A percentile compares a stretch with the other conserved stretches of the same genome.
phyloP scores from a whole-genome alignment of 2,888 invertebrate species.

The Hofmannophila pseudospretella region DNA sequence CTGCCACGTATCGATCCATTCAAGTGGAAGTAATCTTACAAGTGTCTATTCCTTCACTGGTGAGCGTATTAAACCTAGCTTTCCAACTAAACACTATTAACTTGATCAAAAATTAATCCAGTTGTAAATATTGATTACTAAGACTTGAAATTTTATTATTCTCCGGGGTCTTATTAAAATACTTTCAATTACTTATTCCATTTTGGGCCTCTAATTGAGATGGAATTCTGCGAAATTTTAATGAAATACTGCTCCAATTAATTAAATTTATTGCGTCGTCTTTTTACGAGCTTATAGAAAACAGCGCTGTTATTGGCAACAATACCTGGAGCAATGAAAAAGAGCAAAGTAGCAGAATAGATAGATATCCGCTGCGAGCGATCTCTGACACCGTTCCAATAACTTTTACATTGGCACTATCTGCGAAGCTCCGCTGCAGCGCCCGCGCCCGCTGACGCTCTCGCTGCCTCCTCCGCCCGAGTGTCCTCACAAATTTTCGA shows the following conservation, averaged over 20 bases:
- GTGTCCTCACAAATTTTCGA: constrained; percentile 63
- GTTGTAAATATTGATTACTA: neutral
- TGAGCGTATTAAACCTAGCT: neutral
- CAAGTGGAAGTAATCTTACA: constrained; percentile 48
- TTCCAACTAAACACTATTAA: neutral
- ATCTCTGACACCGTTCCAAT: constrained; percentile 71
- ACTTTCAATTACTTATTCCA: too few species aligned
- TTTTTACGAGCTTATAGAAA: constrained; percentile 4
- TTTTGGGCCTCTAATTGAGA: too few species aligned
- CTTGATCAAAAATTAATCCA: neutral
- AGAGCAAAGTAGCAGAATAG: constrained; percentile 32
- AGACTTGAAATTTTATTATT: neutral
- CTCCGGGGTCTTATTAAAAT: neutral
- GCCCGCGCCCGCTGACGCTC: constrained; percentile 20
- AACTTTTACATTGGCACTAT: constrained; percentile 61
- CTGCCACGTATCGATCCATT: constrained; percentile 42
- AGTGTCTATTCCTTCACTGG: constrained; percentile 28
- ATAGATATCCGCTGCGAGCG: constrained; percentile 53
- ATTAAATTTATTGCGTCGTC: constrained; percentile 3
- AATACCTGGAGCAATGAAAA: constrained; percentile 26
- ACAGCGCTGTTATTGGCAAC: constrained; percentile 18
- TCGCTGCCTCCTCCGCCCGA: constrained; percentile 27
- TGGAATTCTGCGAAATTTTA: neutral
- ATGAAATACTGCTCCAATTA: neutral
- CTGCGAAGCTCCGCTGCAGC: constrained; percentile 30